A percentile compares a stretch with the other conserved stretches of the same genome.
These are phyloP conservation scores for Eilema depressum DNA, from an alignment of 2,888 invertebrate species.

Conservation along the genomic window DNA sequence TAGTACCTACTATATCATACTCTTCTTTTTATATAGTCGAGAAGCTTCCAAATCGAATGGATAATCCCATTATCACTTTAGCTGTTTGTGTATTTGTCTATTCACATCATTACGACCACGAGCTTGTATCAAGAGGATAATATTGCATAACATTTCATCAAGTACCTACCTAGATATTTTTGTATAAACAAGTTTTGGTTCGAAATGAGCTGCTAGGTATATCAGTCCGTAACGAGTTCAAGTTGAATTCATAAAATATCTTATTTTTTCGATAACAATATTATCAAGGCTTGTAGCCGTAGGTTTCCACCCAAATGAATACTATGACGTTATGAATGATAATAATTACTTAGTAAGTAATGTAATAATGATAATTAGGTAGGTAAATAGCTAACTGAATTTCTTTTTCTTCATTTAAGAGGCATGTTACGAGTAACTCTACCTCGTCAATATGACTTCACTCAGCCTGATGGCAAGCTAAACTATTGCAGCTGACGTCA, in stretches of 20 bases:
- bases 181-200: background rate
- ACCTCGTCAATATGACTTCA: no score
- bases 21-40: background rate
- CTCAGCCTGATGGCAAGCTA: no score
- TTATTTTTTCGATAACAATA: slow-evolving; percentile 33
- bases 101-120: background rate
- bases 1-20: no score
- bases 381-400: no score
- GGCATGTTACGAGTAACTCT: no score
- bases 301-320: slow-evolving; percentile 17
- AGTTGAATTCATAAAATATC: slow-evolving; percentile 42
- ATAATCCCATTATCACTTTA: background rate
- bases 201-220: slow-evolving; percentile 21
- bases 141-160: slow-evolving; percentile 17
- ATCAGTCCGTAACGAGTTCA: slow-evolving; percentile 14
- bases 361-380: background rate
- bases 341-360: slow-evolving; percentile 7
- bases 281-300: slow-evolving; percentile 34
- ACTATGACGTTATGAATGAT: background rate
- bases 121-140: background rate
- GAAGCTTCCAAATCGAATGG: background rate
- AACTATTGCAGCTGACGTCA: no score
- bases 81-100: background rate
- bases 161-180: background rate
- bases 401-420: no score